Evolutionary conservation across 2,797 vertebrate genomes (phyloP).

Genomic region (Bradypodion ventrale): DNA sequence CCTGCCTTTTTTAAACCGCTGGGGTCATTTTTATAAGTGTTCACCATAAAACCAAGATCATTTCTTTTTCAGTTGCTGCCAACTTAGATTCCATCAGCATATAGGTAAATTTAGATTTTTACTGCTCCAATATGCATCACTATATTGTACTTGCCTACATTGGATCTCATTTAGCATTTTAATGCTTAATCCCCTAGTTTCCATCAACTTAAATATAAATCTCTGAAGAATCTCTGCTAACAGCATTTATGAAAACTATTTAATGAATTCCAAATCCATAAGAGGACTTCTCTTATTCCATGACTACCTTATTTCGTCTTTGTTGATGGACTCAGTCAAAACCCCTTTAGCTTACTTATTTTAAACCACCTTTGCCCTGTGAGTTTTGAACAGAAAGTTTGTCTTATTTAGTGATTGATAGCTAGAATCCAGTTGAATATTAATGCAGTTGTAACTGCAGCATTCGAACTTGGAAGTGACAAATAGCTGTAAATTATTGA

Average conservation of each 20-base stretch:
- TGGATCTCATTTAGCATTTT: background rate
- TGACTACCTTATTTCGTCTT: background rate
- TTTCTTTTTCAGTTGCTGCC: background rate
- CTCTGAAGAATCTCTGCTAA: no score
- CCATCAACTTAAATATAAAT: no score
- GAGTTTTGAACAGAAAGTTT: no score
- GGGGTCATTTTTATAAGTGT: background rate
- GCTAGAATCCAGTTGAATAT: no score
- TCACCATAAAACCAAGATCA: background rate
- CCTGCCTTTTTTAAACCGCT: background rate
- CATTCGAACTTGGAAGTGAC: no score
- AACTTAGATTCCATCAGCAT: background rate
- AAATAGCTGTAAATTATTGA: no score
- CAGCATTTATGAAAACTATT: background rate
- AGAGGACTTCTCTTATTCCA: background rate
- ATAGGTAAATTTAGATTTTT: background rate
- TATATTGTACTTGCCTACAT: background rate
- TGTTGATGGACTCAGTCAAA: no score
- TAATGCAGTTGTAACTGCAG: no score
- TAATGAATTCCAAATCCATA: background rate
- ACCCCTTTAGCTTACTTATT: no score
- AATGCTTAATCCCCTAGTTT: background rate
- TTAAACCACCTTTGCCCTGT: no score
- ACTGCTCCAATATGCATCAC: background rate
- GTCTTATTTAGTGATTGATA: no score